These are phyloP conservation scores for Urocynchramus pylzowi DNA, from an alignment of 2,113 vertebrate genomes.

Conservation along the genomic window DNA sequence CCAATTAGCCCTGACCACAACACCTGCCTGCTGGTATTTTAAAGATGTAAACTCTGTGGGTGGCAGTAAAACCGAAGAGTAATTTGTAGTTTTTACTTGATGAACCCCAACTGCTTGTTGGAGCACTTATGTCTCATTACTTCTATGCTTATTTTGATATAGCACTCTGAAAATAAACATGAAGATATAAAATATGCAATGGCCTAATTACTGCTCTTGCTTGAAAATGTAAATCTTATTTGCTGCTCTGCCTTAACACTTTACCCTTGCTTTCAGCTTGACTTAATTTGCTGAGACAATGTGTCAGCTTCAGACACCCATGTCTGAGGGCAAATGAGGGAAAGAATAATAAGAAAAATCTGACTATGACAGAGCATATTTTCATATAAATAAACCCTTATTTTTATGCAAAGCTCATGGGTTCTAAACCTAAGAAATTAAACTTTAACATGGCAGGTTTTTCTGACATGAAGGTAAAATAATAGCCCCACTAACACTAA, in stretches of 20 bases:
- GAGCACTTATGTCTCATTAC: neutral
- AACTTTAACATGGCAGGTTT: neutral
- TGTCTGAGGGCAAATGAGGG: conserved; percentile 26
- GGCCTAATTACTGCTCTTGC: conserved; percentile 29
- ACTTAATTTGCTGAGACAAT: conserved; percentile 60
- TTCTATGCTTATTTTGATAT: neutral
- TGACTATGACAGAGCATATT: conserved; percentile 23
- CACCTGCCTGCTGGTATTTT: neutral
- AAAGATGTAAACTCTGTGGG: neutral
- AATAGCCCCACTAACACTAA: conserved; percentile 3
- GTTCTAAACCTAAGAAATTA: conserved; percentile 4
- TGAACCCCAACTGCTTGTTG: neutral
- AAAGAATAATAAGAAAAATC: neutral
- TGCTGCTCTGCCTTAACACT: neutral
- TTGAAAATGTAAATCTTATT: conserved; percentile 35
- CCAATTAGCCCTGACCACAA: neutral
- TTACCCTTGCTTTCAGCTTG: conserved; percentile 20
- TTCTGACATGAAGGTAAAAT: conserved; percentile 25
- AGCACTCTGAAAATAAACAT: conserved; percentile 21
- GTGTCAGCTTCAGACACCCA: conserved; percentile 47
- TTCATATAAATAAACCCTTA: neutral
- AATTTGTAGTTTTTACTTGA: conserved; percentile 19
- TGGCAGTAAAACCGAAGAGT: neutral
- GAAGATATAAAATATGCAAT: conserved; percentile 19
- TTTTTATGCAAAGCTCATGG: conserved; percentile 3